Evolutionary conservation across 1,140 invertebrate species (phyloP).

Genomic region (Chymomyza costata): DNA sequence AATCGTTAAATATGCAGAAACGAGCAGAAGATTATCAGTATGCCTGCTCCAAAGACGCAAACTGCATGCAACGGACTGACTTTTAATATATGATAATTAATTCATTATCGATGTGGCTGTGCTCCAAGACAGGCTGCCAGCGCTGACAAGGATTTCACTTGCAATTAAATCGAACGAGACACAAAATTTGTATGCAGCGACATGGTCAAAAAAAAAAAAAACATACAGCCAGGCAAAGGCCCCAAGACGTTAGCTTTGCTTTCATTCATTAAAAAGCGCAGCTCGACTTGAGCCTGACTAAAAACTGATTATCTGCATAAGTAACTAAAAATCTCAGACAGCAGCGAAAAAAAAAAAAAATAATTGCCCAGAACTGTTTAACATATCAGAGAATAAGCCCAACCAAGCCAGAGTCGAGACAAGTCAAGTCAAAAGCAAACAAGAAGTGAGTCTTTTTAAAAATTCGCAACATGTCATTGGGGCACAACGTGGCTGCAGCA

Average conservation of each 20-base stretch:
- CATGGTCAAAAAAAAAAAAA: neutral
- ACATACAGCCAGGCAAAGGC: neutral
- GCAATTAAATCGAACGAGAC: constrained; percentile 72
- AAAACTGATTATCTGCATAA: constrained; percentile 47
- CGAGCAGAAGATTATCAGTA: constrained; percentile 52
- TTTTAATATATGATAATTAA: constrained; percentile 74
- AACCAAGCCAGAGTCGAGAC: neutral
- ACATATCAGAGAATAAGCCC: constrained; percentile 49
- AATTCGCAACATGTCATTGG: constrained; percentile 71
- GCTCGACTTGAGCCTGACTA: constrained; percentile 56
- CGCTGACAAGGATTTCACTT: constrained; percentile 70
- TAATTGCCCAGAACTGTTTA: constrained; percentile 73
- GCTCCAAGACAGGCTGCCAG: constrained; percentile 40
- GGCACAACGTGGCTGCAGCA: constrained; percentile 7
- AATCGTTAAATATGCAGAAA: constrained; percentile 69
- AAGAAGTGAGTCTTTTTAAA: constrained; percentile 68
- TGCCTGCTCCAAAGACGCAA: too few relatives aligned
- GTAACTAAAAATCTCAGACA: neutral
- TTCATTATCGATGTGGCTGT: constrained; percentile 69
- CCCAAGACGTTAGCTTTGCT: constrained; percentile 25
- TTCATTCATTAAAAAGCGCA: constrained; percentile 66
- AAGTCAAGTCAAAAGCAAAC: too few relatives aligned
- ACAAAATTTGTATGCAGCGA: constrained; percentile 49
- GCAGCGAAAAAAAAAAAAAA: constrained; percentile 44
- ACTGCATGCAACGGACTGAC: constrained; percentile 45